Evolutionary conservation across 2,888 invertebrate genomes (phyloP).

Genomic region (Tachina grossa): DNA sequence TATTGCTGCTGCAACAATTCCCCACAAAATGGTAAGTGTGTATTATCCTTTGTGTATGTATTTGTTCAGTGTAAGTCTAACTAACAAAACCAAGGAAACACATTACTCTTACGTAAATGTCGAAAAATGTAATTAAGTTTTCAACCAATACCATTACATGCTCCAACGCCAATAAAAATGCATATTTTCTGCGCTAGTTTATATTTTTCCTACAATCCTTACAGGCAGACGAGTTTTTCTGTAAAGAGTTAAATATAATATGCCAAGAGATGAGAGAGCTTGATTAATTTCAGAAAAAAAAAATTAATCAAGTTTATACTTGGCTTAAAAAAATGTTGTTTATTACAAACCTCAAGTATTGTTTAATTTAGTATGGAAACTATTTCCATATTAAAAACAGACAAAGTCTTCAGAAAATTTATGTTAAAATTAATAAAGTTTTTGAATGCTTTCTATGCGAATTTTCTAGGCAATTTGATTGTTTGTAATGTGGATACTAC

Average conservation of each 20-base stretch:
- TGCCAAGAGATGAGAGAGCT: not conserved
- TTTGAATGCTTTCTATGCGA: too few species aligned
- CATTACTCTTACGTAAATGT: slow-evolving; percentile 72
- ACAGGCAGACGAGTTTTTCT: slow-evolving; percentile 10
- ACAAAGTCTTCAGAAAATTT: too few species aligned
- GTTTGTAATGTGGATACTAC: too few species aligned
- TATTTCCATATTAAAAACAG: too few species aligned
- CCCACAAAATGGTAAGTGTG: too few species aligned
- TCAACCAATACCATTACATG: slow-evolving; percentile 72
- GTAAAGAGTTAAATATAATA: slow-evolving; percentile 18
- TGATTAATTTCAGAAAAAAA: slow-evolving; percentile 4
- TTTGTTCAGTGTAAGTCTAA: slow-evolving; percentile 67
- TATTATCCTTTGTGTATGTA: too few species aligned
- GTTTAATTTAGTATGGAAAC: not conserved
- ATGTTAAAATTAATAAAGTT: too few species aligned
- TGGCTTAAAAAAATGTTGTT: not conserved
- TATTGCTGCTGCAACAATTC: slow-evolving; percentile 39
- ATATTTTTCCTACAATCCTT: not conserved
- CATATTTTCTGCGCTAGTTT: slow-evolving; percentile 52
- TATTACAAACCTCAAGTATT: not conserved
- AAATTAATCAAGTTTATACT: not conserved
- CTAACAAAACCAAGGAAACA: slow-evolving; percentile 71
- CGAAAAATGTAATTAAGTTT: slow-evolving; percentile 73
- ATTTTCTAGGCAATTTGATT: too few species aligned
- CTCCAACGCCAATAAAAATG: slow-evolving; percentile 66